Evolutionary conservation across 2,888 invertebrate genomes (phyloP).

Genomic region (Aspidiotus rigidus): DNA sequence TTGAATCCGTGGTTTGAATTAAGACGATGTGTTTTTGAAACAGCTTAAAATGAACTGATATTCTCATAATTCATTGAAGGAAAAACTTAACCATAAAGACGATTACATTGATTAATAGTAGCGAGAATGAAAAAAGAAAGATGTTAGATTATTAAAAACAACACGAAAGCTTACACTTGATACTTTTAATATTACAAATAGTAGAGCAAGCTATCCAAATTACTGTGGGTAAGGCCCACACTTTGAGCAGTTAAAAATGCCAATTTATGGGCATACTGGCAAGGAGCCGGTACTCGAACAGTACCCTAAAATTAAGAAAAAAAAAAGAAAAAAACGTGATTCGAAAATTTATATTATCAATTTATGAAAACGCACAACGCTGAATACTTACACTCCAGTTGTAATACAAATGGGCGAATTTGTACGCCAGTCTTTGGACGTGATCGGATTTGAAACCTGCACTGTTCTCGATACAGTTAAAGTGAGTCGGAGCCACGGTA

Average conservation of each 20-base stretch:
- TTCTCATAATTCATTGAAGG: too few species aligned
- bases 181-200: slow-evolving; percentile 52
- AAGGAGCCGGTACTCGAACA: slow-evolving; percentile 80
- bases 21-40: too few species aligned
- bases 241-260: slow-evolving; percentile 78
- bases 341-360: neutral
- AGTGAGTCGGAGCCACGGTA: slow-evolving; percentile 82
- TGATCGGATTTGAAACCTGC: slow-evolving; percentile 51
- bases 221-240: slow-evolving; percentile 50
- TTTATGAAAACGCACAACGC: neutral
- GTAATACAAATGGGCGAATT: slow-evolving; percentile 79
- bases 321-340: neutral
- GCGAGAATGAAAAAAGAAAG: too few species aligned
- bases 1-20: too few species aligned
- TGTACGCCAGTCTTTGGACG: slow-evolving; percentile 75
- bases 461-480: slow-evolving; percentile 69
- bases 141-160: neutral
- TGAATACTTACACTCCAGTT: slow-evolving; percentile 63
- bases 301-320: slow-evolving; percentile 37
- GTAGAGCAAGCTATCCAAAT: slow-evolving; percentile 56
- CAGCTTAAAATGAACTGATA: too few species aligned
- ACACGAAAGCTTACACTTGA: neutral
- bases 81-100: too few species aligned
- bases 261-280: slow-evolving; percentile 89
- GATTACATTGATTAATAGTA: too few species aligned